These are phyloP conservation scores for Pyrrhura leucotis DNA, from an alignment of 2,797 vertebrate genomes.

Conservation along the genomic window DNA sequence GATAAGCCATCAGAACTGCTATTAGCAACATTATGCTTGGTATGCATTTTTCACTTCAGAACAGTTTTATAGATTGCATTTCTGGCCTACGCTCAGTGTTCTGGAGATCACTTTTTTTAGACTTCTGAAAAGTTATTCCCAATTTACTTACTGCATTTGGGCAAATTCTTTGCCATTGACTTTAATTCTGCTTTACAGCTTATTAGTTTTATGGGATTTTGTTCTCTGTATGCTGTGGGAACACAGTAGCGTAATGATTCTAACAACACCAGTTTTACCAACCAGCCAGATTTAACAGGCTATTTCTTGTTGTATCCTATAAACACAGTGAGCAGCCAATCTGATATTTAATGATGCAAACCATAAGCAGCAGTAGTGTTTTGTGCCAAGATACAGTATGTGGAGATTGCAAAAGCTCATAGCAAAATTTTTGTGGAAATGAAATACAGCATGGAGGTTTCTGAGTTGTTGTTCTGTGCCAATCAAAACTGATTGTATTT, in stretches of 20 bases:
- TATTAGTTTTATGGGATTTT: constrained; percentile 30
- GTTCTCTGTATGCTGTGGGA: constrained; percentile 14
- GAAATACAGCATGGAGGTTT: background rate
- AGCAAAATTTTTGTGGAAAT: constrained; percentile 39
- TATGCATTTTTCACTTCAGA: constrained; percentile 19
- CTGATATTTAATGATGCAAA: constrained; percentile 69
- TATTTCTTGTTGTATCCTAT: constrained; percentile 67
- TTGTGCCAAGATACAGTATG: constrained; percentile 44
- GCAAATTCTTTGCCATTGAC: background rate
- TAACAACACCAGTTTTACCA: constrained; percentile 43
- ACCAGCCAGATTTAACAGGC: constrained; percentile 65
- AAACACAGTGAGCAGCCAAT: constrained; percentile 65
- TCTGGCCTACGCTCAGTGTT: background rate
- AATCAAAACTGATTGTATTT: background rate
- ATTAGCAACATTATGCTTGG: constrained; percentile 23
- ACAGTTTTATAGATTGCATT: background rate
- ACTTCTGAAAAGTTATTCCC: background rate
- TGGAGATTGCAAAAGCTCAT: constrained; percentile 51
- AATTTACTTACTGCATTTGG: background rate
- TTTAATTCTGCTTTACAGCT: constrained; percentile 25
- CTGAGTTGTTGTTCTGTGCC: background rate
- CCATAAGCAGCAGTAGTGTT: constrained; percentile 46
- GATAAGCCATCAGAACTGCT: constrained; percentile 44
- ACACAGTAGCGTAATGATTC: constrained; percentile 41
- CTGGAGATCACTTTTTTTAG: background rate